phyloP scores from a whole-genome alignment of 2,113 vertebrate genomes.

The Panurus biarmicus region DNA sequence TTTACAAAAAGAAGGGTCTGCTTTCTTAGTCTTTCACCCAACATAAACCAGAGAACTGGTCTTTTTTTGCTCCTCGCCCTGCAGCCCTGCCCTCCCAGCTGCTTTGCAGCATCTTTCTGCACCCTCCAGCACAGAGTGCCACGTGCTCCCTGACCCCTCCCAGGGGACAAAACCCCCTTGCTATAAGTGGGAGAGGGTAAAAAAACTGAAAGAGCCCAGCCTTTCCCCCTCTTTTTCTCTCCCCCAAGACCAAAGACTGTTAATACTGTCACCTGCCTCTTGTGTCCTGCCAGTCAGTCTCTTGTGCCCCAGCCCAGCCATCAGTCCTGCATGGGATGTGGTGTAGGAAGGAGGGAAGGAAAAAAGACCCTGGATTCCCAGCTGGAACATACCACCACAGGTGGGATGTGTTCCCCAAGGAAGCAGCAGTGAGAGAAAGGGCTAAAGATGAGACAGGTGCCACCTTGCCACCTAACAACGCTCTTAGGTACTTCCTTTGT shows the following conservation, averaged over 20 bases:
- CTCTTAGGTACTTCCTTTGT: neutral
- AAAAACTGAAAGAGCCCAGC: neutral
- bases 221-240: neutral
- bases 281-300: neutral
- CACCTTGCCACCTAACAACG: neutral
- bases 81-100: conserved; percentile 10
- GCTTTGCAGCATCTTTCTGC: neutral
- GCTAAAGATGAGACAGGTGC: neutral
- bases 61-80: neutral
- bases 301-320: neutral
- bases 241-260: conserved; percentile 67
- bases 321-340: neutral
- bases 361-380: neutral
- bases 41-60: conserved; percentile 58
- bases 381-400: neutral
- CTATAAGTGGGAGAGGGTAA: neutral
- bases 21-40: conserved; percentile 68
- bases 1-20: conserved; percentile 43
- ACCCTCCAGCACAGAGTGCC: neutral
- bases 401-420: neutral
- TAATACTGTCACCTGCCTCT: conserved; percentile 55
- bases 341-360: neutral
- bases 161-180: neutral
- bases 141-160: neutral
- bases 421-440: neutral